Conservation (phyloP, 2,797 vertebrate genomes). For the Macropodus opercularis region DNA sequence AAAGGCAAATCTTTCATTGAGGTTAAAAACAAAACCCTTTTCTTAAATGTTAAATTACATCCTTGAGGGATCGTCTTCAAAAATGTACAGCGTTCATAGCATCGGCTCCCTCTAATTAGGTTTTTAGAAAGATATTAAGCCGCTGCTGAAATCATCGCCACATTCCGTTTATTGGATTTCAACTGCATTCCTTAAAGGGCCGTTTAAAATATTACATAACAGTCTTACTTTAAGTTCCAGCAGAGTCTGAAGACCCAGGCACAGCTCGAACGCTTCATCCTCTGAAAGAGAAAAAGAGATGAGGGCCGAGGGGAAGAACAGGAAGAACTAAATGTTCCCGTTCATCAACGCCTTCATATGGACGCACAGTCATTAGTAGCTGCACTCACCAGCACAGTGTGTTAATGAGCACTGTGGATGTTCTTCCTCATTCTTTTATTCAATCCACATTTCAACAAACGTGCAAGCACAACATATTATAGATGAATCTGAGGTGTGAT, state of each 20-base stretch:
- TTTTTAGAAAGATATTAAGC: conserved; percentile 19
- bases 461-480: too few species aligned
- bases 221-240: conserved; percentile 90
- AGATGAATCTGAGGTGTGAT: too few species aligned
- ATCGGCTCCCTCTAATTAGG: conserved; percentile 27
- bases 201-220: conserved; percentile 18
- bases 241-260: conserved; percentile 91
- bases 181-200: conserved; percentile 39
- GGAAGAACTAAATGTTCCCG: conserved; percentile 15
- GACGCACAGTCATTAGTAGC: conserved; percentile 29
- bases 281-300: conserved; percentile 77
- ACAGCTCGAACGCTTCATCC: conserved; percentile 86
- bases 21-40: conserved; percentile 7
- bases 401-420: conserved; percentile 16
- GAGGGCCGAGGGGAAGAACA: background rate
- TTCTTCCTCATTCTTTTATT: too few species aligned
- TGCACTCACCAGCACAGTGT: conserved; percentile 11
- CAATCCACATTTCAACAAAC: too few species aligned
- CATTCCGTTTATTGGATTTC: conserved; percentile 6
- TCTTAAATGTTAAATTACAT: conserved; percentile 6
- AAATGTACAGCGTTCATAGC: conserved; percentile 38
- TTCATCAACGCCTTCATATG: conserved; percentile 16
- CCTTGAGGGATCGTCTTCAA: conserved; percentile 20
- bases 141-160: background rate
- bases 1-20: background rate